These are phyloP conservation scores for Setophaga coronata DNA, from an alignment of 2,113 vertebrate genomes.

Conservation along the genomic window DNA sequence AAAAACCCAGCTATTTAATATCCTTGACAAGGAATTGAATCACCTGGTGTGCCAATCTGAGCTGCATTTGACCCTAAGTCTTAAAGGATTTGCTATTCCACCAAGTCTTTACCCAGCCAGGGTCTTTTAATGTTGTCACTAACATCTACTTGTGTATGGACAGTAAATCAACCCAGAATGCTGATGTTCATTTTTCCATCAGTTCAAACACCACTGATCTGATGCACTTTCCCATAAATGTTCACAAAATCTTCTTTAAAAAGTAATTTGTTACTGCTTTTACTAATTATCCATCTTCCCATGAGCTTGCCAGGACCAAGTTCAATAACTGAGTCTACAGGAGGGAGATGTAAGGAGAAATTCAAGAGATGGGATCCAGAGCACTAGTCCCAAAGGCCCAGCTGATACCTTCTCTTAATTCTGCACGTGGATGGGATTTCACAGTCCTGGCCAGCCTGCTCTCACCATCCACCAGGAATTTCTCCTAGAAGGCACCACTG, in stretches of 20 bases:
- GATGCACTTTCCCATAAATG: neutral
- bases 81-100: neutral
- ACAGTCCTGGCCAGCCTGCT: neutral
- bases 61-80: neutral
- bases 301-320: neutral
- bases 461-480: neutral
- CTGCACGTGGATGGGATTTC: accelerated
- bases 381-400: neutral
- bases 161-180: neutral
- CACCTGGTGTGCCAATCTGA: neutral
- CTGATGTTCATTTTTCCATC: neutral
- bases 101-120: neutral
- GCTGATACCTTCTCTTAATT: neutral
- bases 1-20: neutral
- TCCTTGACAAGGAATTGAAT: neutral
- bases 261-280: neutral
- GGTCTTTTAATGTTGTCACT: neutral
- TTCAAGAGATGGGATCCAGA: neutral
- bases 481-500: neutral
- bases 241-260: neutral
- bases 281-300: neutral
- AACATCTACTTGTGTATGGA: neutral
- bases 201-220: neutral
- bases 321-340: neutral
- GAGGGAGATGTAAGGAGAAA: neutral